These are phyloP conservation scores for Zaprionus lachaisei DNA, from an alignment of 1,140 invertebrate species.

Conservation along the genomic window DNA sequence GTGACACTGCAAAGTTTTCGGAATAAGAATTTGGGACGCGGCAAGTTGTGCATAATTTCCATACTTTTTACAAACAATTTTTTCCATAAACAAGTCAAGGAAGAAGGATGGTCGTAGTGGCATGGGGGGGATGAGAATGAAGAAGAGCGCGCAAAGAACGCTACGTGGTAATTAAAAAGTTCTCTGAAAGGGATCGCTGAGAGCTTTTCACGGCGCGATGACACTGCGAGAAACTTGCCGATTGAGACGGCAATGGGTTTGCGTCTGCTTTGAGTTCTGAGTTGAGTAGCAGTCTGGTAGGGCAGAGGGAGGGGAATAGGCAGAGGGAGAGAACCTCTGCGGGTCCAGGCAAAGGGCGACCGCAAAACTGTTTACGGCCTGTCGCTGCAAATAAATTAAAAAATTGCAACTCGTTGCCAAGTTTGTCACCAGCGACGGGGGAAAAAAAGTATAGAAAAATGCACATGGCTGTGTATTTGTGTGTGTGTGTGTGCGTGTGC, in stretches of 20 bases:
- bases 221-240: slow-evolving; percentile 58
- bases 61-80: slow-evolving; percentile 33
- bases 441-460: slow-evolving; percentile 44
- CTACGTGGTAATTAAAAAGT: slow-evolving; percentile 75
- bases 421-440: slow-evolving; percentile 65
- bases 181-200: slow-evolving; percentile 34
- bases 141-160: slow-evolving; percentile 37
- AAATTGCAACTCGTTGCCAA: slow-evolving; percentile 74
- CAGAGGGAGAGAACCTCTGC: slow-evolving; percentile 1
- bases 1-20: slow-evolving; percentile 45
- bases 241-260: slow-evolving; percentile 41
- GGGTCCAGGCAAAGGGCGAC: background rate
- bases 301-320: slow-evolving; percentile 8
- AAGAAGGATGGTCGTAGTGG: slow-evolving; percentile 2
- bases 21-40: slow-evolving; percentile 43
- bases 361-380: slow-evolving; percentile 37
- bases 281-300: background rate
- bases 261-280: background rate
- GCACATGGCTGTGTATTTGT: slow-evolving; percentile 24
- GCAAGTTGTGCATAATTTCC: slow-evolving; percentile 59
- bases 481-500: background rate
- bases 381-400: slow-evolving; percentile 66
- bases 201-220: slow-evolving; percentile 32
- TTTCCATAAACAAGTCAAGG: slow-evolving; percentile 62
- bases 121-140: background rate